Evolutionary conservation across 2,113 vertebrate species (phyloP).

Genomic region (Suricata suricatta): DNA sequence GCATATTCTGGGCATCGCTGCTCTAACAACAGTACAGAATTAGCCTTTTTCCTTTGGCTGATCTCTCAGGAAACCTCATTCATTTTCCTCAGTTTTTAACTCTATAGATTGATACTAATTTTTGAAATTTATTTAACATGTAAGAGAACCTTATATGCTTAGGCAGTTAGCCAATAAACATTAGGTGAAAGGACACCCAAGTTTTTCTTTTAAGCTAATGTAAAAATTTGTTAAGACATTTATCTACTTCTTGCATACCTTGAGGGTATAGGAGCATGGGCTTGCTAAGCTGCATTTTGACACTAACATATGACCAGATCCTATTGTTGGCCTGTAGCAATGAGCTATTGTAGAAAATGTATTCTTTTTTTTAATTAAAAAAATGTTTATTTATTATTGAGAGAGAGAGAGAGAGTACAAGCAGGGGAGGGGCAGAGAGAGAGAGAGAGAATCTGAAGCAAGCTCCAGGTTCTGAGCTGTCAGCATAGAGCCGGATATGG

Average conservation of each 20-base stretch:
- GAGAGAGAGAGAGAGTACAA: no score
- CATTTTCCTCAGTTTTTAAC: not conserved
- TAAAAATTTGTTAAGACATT: not conserved
- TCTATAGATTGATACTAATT: not conserved
- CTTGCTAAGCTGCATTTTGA: not conserved
- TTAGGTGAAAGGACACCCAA: not conserved
- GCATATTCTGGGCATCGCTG: not conserved
- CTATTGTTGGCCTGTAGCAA: not conserved
- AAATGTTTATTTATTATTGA: no score
- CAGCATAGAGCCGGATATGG: no score
- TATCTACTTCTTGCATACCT: not conserved
- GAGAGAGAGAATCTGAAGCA: no score
- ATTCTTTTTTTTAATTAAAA: no score
- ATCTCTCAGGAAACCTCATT: not conserved
- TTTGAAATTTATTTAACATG: constrained; percentile 6
- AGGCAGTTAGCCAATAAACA: not conserved
- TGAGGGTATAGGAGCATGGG: not conserved
- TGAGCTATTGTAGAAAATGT: not conserved
- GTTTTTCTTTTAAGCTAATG: not conserved
- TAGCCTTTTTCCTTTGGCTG: not conserved
- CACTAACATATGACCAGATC: not conserved
- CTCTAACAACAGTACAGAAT: not conserved
- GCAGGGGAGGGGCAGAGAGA: no score
- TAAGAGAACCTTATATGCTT: not conserved
- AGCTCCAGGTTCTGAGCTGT: no score